Evolutionary conservation across 2,797 vertebrate species (phyloP), one percentile per base, ranked within the genome.

Genomic region (Caiman crocodilus): DNA sequence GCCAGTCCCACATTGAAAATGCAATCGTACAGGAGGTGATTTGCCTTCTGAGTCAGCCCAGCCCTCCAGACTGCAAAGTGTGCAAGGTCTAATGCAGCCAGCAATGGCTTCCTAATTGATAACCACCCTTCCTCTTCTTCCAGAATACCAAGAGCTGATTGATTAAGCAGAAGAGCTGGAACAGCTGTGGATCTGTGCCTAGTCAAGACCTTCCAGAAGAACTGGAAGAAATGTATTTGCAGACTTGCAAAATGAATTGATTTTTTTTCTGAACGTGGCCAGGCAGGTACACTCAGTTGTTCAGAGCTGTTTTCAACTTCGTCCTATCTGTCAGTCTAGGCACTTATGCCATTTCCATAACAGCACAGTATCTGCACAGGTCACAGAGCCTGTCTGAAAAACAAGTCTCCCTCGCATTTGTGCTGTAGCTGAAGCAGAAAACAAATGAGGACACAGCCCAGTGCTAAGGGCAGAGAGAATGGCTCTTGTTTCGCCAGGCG

Each of bases 291-390:
- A 10, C 0, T 2, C 1, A 12, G 8, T 76, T 61, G 56, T 56
- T 1, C 2, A 0, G 85, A 83, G 93, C 85, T 74, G 32, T 42
- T 60, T 58, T 84, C 28, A 5, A 5, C 1, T 5, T 61, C 64
- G 83, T 71, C 85, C 65, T 5, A 64, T 26, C 79, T 1, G 6
- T 63, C 59, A 14, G 2, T 7, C 32, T 74, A 3, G 0, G n/a
- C 93, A 76, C 1, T 5, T 18, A 1, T n/a, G 0, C 2, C 0
- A 0, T 17, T 32, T 13, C 89, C 14, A 1, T 42, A 4, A 0
- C 32, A 5, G 0, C 10, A 13, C 55, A 3, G 1, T n/a, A 21
- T 12, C 85, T 83, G 78, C 10, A 4, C 2, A 21, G 76, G 69
- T 35, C 74, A 3, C 57, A 26, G 87, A 81, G 50, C 65, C 6